Percentiles rank a stretch among this genome's conserved stretches.
phyloP scores from a whole-genome alignment of 2,888 invertebrate genomes.

The Caenorhabditis zanzibari region DNA sequence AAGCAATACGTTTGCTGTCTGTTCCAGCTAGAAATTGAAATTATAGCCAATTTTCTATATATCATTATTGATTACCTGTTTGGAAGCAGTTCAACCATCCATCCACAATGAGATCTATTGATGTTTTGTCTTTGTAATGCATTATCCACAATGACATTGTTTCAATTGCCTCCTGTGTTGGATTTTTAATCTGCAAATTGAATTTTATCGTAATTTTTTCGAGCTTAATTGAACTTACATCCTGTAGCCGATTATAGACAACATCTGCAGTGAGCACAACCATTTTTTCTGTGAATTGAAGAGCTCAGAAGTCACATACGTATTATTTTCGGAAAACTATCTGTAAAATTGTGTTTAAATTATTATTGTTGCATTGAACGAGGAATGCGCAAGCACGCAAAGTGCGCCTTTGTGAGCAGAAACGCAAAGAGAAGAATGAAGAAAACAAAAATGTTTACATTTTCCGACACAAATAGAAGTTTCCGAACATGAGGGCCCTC shows the following conservation, averaged over 20 bases:
- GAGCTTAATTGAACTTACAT: slow-evolving; percentile 48
- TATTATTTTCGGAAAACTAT: background rate
- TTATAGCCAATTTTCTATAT: background rate
- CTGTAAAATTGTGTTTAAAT: slow-evolving; percentile 8
- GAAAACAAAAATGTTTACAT: background rate
- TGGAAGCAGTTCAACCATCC: slow-evolving; percentile 79
- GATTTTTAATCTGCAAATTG: slow-evolving; percentile 59
- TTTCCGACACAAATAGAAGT: no score
- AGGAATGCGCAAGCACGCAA: slow-evolving; percentile 29
- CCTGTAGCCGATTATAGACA: slow-evolving; percentile 64
- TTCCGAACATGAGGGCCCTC: background rate
- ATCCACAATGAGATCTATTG: slow-evolving; percentile 76
- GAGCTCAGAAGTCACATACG: slow-evolving; percentile 45
- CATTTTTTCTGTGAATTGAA: no score
- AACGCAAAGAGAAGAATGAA: background rate
- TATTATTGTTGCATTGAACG: slow-evolving; percentile 4
- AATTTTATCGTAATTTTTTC: background rate
- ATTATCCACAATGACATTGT: slow-evolving; percentile 80
- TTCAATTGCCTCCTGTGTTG: slow-evolving; percentile 76
- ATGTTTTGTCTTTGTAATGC: slow-evolving; percentile 77
- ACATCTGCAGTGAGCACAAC: slow-evolving; percentile 68
- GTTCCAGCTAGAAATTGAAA: slow-evolving; percentile 36
- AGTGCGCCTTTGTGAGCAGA: slow-evolving; percentile 18
- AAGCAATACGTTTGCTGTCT: slow-evolving; percentile 87
- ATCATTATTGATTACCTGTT: slow-evolving; percentile 59